Conservation (phyloP, 2,888 invertebrate genomes). For the Lysandra bellargus region DNA sequence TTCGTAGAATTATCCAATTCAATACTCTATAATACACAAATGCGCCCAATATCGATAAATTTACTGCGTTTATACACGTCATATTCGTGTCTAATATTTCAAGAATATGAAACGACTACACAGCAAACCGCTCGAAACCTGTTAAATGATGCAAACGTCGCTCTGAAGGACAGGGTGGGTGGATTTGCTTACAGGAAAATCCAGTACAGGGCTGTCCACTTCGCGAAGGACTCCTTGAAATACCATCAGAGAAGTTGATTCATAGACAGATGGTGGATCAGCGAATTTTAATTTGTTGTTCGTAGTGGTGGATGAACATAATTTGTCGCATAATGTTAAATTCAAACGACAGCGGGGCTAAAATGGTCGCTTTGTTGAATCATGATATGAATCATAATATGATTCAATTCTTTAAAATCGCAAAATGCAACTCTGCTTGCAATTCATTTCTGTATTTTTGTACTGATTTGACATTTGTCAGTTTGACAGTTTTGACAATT, state of each 20-base stretch:
- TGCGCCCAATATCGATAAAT: slow-evolving; percentile 15
- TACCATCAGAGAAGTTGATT: background rate
- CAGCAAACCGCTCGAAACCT: slow-evolving; percentile 45
- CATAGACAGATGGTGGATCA: too few relatives aligned
- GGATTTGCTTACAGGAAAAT: slow-evolving; percentile 52
- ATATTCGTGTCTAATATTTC: slow-evolving; percentile 33
- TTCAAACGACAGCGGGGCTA: too few relatives aligned
- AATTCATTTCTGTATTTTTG: too few relatives aligned
- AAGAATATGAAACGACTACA: slow-evolving; percentile 47
- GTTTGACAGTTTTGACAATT: too few relatives aligned
- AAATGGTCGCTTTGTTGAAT: too few relatives aligned
- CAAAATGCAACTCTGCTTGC: too few relatives aligned
- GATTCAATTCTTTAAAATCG: too few relatives aligned
- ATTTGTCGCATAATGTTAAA: too few relatives aligned
- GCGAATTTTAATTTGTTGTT: too few relatives aligned
- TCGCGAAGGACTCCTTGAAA: background rate
- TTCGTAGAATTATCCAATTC: background rate
- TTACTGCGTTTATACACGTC: slow-evolving; percentile 28
- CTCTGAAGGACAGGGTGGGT: slow-evolving; percentile 46
- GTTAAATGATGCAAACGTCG: slow-evolving; percentile 52
- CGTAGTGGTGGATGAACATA: too few relatives aligned
- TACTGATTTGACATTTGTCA: too few relatives aligned
- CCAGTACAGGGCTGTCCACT: slow-evolving; percentile 39
- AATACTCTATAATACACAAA: slow-evolving; percentile 8
- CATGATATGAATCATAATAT: too few relatives aligned